Evolutionary conservation across 2,113 vertebrate species (phyloP).

Genomic region (Sprattus sprattus): DNA sequence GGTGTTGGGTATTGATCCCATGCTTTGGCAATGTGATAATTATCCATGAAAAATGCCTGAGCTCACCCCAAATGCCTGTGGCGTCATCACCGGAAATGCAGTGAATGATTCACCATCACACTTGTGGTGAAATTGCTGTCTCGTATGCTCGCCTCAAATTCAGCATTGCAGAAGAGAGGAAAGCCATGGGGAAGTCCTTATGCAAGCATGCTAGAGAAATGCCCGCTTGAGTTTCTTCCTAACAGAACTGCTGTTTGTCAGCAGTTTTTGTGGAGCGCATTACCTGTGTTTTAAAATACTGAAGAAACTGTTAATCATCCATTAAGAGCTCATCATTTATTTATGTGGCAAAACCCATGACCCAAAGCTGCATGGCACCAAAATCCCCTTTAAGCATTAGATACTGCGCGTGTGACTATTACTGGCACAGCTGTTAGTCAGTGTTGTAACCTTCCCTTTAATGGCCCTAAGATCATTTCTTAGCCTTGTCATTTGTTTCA

Average conservation of each 20-base stretch:
- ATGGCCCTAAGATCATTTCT: too few relatives aligned
- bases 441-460: too few relatives aligned
- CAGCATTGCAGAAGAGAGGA: not conserved
- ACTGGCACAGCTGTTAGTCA: not conserved
- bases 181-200: not conserved
- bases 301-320: not conserved
- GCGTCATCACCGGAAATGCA: not conserved
- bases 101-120: not conserved
- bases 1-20: constrained; percentile 25
- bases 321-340: not conserved
- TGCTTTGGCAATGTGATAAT: constrained; percentile 39
- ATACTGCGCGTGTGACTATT: not conserved
- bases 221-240: not conserved
- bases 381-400: not conserved
- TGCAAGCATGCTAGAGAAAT: not conserved
- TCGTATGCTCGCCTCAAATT: not conserved
- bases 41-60: not conserved
- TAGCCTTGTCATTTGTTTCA: too few relatives aligned
- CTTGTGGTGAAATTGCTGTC: not conserved
- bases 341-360: not conserved
- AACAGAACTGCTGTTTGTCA: not conserved
- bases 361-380: not conserved
- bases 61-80: not conserved
- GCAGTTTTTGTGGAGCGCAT: not conserved
- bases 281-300: not conserved